These are phyloP conservation scores for Heliconius ismenius DNA, from an alignment of 2,888 invertebrate genomes.

Conservation along the genomic window DNA sequence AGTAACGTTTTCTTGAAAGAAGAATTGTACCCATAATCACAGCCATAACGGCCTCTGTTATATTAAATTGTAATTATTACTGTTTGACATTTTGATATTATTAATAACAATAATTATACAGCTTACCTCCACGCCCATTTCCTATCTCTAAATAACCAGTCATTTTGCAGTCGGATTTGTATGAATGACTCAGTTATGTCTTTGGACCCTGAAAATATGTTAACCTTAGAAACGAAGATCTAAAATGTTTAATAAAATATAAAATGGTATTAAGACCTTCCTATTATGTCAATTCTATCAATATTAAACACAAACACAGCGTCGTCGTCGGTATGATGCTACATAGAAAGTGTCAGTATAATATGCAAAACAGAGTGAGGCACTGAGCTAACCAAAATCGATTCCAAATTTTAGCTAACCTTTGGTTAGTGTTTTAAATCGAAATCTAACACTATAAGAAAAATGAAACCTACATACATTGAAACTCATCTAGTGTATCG, in stretches of 20 bases:
- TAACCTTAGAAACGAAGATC: slow-evolving; percentile 12
- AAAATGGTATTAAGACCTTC: too few relatives aligned
- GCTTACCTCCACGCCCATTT: slow-evolving; percentile 78
- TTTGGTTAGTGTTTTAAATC: too few relatives aligned
- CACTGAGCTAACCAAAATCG: too few relatives aligned
- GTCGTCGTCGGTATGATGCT: too few relatives aligned
- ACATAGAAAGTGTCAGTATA: too few relatives aligned
- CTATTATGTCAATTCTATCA: background rate
- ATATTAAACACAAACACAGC: background rate
- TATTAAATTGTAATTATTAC: background rate
- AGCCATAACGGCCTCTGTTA: too few relatives aligned
- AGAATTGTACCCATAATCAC: too few relatives aligned
- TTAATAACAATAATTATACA: slow-evolving; percentile 47
- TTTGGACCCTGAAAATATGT: slow-evolving; percentile 67
- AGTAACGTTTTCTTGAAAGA: background rate
- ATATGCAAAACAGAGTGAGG: too few relatives aligned
- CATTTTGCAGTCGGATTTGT: slow-evolving; percentile 73
- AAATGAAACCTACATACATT: slow-evolving; percentile 59
- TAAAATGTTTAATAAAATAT: background rate
- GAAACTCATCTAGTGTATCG: slow-evolving; percentile 62
- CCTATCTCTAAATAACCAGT: slow-evolving; percentile 72
- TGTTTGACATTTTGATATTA: background rate
- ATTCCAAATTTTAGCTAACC: too few relatives aligned
- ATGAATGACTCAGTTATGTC: slow-evolving; percentile 76
- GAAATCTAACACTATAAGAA: slow-evolving; percentile 11